Percentiles rank a stretch among this genome's conserved stretches.
Evolutionary conservation across 2,888 invertebrate species (phyloP).

Genomic region (Tipula lateralis): DNA sequence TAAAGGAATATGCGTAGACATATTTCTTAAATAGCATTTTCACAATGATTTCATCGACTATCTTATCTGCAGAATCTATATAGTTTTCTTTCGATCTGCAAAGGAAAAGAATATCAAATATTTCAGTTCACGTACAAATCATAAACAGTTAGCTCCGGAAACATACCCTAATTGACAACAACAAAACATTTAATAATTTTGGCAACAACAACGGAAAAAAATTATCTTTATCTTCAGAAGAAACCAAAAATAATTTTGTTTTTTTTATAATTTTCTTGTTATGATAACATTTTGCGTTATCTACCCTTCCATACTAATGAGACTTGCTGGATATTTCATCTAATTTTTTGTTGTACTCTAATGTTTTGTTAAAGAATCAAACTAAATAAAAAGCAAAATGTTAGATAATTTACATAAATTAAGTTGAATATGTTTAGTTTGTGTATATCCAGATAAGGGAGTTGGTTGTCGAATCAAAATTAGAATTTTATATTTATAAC

Average conservation of each 20-base stretch:
- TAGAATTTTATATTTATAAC: background rate
- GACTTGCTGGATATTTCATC: background rate
- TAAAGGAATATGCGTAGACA: too few species aligned
- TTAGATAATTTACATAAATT: background rate
- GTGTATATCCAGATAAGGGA: background rate
- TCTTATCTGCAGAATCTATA: background rate
- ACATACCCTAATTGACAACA: background rate
- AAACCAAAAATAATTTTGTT: background rate
- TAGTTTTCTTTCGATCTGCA: background rate
- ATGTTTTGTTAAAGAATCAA: background rate
- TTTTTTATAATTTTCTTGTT: background rate
- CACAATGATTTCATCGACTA: background rate
- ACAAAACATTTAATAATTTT: background rate
- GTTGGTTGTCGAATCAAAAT: background rate
- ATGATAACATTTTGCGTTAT: background rate
- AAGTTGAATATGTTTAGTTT: background rate
- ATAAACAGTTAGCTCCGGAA: background rate
- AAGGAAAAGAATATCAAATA: background rate
- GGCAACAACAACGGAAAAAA: background rate
- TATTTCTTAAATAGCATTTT: background rate
- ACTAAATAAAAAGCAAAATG: background rate
- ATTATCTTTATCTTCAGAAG: background rate
- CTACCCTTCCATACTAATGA: background rate
- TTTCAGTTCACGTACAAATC: constrained; percentile 9
- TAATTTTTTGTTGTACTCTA: background rate